phyloP scores from a whole-genome alignment of 2,797 vertebrate genomes.

The Typhlichthys eigenmanni region DNA sequence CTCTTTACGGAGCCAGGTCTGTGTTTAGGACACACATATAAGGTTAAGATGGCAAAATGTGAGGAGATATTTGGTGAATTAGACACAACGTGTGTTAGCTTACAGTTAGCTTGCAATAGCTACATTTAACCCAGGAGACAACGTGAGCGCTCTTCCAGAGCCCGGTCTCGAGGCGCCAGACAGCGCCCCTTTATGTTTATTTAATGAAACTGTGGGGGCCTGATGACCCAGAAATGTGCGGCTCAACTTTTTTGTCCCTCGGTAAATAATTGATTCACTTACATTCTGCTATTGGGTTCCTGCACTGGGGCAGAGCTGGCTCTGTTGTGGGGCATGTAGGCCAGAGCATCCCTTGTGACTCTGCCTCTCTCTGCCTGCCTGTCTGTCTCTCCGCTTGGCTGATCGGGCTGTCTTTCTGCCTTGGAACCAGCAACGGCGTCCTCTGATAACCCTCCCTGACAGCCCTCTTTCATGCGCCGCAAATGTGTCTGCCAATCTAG shows the following conservation, averaged over 20 bases:
- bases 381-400: slow-evolving; percentile 16
- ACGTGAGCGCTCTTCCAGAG: slow-evolving; percentile 35
- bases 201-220: slow-evolving; percentile 65
- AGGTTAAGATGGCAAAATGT: too few relatives aligned
- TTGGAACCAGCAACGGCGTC: slow-evolving; percentile 42
- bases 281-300: slow-evolving; percentile 33
- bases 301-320: slow-evolving; percentile 35
- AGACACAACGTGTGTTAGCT: too few relatives aligned
- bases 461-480: slow-evolving; percentile 64
- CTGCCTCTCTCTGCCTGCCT: not conserved
- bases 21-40: too few relatives aligned
- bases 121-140: slow-evolving; percentile 57
- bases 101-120: too few relatives aligned
- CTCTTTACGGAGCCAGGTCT: too few relatives aligned
- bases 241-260: slow-evolving; percentile 51
- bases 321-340: slow-evolving; percentile 38
- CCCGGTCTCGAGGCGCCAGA: slow-evolving; percentile 34
- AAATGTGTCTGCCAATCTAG: slow-evolving; percentile 55
- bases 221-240: slow-evolving; percentile 60
- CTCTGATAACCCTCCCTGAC: slow-evolving; percentile 71
- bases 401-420: slow-evolving; percentile 29
- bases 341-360: not conserved
- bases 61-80: too few relatives aligned
- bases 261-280: slow-evolving; percentile 68
- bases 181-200: slow-evolving; percentile 52